These are phyloP conservation scores for Mionectes olivaceus DNA, from an alignment of 2,797 vertebrate genomes.

Conservation along the genomic window DNA sequence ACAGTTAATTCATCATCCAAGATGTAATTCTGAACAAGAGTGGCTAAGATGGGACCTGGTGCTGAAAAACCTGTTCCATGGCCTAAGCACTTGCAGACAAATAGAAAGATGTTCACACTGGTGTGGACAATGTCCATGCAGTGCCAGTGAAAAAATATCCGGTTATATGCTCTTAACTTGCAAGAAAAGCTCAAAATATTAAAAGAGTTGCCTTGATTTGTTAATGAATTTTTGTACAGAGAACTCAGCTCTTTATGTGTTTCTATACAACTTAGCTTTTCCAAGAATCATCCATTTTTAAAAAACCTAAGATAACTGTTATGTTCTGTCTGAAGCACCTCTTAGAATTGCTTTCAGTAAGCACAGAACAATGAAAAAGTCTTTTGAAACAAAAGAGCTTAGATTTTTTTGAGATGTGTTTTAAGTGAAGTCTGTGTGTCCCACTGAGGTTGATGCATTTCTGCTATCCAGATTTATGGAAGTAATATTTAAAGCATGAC, in stretches of 20 bases:
- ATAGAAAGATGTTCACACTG: background rate
- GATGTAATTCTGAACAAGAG: background rate
- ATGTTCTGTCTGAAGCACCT: background rate
- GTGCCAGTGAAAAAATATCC: background rate
- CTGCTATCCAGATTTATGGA: background rate
- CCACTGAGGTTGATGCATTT: background rate
- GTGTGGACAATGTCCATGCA: background rate
- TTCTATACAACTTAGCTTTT: background rate
- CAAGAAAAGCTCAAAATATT: background rate
- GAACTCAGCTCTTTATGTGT: background rate
- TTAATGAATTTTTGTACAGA: background rate
- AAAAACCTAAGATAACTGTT: background rate
- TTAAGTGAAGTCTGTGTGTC: background rate
- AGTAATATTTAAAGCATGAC: background rate
- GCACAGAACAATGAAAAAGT: background rate
- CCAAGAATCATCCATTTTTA: background rate
- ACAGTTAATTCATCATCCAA: background rate
- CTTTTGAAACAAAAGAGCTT: background rate
- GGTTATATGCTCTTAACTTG: background rate
- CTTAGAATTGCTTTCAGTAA: background rate
- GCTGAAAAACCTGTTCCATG: background rate
- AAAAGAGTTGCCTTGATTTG: background rate
- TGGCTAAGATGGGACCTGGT: background rate
- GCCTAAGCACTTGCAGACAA: background rate
- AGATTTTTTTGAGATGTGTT: background rate